Conservation (phyloP, 2,113 vertebrate genomes). For the Phainopepla nitens region DNA sequence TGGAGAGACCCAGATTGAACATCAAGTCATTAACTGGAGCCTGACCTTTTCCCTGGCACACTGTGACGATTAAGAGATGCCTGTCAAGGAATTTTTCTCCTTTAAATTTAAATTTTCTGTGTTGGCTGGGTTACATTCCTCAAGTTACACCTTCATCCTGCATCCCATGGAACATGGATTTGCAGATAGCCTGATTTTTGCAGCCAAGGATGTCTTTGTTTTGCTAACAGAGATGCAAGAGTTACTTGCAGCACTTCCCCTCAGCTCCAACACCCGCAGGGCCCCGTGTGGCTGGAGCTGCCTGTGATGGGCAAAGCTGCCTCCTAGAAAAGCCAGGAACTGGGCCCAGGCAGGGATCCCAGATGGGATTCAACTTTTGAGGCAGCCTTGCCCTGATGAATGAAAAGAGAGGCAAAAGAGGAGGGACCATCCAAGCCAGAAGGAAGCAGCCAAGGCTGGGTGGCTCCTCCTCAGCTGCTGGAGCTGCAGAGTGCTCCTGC, state of each 20-base stretch:
- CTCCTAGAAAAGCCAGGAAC: not conserved
- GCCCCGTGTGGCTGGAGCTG: accelerated
- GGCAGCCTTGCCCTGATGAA: not conserved
- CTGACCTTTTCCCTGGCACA: not conserved
- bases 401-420: not conserved
- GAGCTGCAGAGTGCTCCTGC: not conserved
- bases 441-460: not conserved
- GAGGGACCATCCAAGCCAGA: not conserved
- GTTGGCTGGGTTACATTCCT: not conserved
- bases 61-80: not conserved
- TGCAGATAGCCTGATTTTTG: not conserved
- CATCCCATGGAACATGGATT: accelerated
- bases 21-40: not conserved
- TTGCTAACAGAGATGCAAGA: not conserved
- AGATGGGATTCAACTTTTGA: not conserved
- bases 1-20: not conserved
- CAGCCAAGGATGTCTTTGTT: not conserved
- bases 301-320: not conserved
- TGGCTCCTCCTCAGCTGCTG: not conserved
- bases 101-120: not conserved
- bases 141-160: not conserved
- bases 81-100: not conserved
- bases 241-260: not conserved
- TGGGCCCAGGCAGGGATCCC: not conserved
- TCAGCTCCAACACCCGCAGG: not conserved